Evolutionary conservation across 1,140 invertebrate genomes (phyloP).

Genomic region (Hycleus cichorii): DNA sequence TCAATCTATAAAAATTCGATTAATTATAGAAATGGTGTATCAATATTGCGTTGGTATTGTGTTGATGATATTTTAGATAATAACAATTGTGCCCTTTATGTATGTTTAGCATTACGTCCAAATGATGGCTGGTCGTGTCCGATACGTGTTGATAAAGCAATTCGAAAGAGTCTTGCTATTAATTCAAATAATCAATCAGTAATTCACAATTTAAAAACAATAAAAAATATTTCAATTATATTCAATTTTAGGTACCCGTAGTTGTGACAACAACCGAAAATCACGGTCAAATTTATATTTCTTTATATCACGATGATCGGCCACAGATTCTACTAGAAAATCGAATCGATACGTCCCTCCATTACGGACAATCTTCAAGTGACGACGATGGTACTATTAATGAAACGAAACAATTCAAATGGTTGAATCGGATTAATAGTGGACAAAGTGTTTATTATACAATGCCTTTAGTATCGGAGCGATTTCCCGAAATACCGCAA

Average conservation of each 20-base stretch:
- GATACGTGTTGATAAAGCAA: conserved; percentile 44
- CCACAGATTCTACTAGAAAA: conserved; percentile 43
- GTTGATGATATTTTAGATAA: conserved; percentile 18
- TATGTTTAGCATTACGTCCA: conserved; percentile 40
- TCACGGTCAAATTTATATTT: conserved; percentile 50
- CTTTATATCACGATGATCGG: conserved; percentile 49
- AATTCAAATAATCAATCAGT: conserved; percentile 3
- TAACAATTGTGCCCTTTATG: conserved; percentile 36
- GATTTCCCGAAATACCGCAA: conserved; percentile 36
- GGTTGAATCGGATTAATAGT: conserved; percentile 32
- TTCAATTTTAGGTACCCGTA: conserved; percentile 38
- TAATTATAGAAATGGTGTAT: conserved; percentile 32
- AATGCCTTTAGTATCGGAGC: conserved; percentile 36
- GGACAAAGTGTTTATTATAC: conserved; percentile 34
- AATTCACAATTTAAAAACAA: background rate
- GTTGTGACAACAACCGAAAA: conserved; percentile 48
- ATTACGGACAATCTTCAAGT: conserved; percentile 29
- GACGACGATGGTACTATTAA: conserved; percentile 20
- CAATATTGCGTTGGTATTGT: conserved; percentile 45
- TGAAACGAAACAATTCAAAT: conserved; percentile 37
- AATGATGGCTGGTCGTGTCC: conserved; percentile 48
- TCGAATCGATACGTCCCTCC: conserved; percentile 28
- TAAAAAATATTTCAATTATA: too few relatives aligned
- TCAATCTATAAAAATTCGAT: too few relatives aligned
- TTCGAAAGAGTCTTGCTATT: conserved; percentile 7